Percentiles rank a stretch among this genome's conserved stretches.
These are phyloP conservation scores for Pyrrhia umbra DNA, from an alignment of 2,888 invertebrate species.

Conservation along the genomic window DNA sequence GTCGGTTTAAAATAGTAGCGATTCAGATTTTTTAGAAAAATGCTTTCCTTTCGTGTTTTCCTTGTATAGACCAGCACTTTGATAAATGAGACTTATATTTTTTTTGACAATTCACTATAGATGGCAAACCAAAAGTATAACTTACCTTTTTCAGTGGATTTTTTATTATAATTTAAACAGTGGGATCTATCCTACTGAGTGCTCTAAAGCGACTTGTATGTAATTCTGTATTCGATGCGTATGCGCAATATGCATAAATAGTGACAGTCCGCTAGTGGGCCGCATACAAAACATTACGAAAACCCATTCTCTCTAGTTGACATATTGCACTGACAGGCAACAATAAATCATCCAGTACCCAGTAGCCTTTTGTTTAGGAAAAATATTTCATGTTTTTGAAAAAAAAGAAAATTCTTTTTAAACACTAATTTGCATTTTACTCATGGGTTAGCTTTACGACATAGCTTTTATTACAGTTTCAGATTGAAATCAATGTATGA, in stretches of 20 bases:
- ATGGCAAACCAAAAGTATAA: too few relatives aligned
- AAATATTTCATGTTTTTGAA: conserved; percentile 2
- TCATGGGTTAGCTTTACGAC: background rate
- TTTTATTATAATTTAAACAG: too few relatives aligned
- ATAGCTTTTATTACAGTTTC: too few relatives aligned
- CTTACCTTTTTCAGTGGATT: too few relatives aligned
- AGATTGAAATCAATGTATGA: background rate
- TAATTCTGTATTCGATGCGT: conserved; percentile 50
- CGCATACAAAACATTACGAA: conserved; percentile 58
- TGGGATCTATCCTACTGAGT: too few relatives aligned
- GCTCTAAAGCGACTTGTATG: conserved; percentile 27
- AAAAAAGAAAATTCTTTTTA: background rate
- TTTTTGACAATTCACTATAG: background rate
- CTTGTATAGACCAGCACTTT: background rate
- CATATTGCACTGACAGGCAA: conserved; percentile 26
- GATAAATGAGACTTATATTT: background rate
- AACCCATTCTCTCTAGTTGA: conserved; percentile 48
- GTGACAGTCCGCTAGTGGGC: conserved; percentile 48
- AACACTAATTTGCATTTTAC: background rate
- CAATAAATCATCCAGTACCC: conserved; percentile 26
- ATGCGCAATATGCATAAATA: conserved; percentile 51
- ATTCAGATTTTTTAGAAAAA: background rate
- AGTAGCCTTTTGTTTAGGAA: conserved; percentile 33
- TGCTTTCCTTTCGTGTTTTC: conserved; percentile 6
- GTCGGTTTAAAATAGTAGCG: background rate